Percentiles rank a stretch among this genome's conserved stretches.
phyloP scores from a whole-genome alignment of 2,113 vertebrate species.

The Porphyrio hochstetteri region DNA sequence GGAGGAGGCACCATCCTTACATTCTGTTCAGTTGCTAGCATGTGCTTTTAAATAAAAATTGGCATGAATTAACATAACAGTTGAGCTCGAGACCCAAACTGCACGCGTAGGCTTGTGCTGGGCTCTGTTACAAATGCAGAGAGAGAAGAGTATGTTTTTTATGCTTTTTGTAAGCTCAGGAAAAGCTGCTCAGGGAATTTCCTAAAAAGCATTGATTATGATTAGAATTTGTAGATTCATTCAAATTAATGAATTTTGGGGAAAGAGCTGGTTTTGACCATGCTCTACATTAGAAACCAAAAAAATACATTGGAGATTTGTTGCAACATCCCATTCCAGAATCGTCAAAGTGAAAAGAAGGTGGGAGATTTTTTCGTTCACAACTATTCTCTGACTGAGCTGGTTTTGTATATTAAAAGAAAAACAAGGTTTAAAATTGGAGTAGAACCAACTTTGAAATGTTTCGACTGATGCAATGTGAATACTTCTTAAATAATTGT shows the following conservation, averaged over 20 bases:
- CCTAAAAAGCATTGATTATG: background rate
- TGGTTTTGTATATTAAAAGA: background rate
- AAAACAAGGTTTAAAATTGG: conserved; percentile 47
- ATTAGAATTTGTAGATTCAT: background rate
- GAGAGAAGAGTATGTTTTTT: background rate
- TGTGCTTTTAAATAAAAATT: background rate
- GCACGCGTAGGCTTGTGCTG: background rate
- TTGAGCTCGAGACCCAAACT: background rate
- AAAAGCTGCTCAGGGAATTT: background rate
- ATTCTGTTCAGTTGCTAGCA: background rate
- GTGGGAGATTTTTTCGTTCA: background rate
- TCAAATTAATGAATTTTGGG: background rate
- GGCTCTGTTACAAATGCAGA: background rate
- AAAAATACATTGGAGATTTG: background rate
- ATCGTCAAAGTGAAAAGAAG: conserved; percentile 9
- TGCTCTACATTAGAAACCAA: background rate
- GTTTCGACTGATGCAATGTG: background rate
- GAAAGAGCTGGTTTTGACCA: background rate
- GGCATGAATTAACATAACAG: background rate
- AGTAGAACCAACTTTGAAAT: conserved; percentile 2
- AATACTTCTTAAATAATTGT: conserved; percentile 1
- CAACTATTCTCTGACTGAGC: background rate
- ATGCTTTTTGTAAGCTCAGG: background rate
- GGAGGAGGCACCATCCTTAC: background rate
- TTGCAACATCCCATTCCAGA: background rate